These are phyloP conservation scores for Hipparchia sbordonii DNA, from an alignment of 2,888 invertebrate genomes.

Conservation along the genomic window DNA sequence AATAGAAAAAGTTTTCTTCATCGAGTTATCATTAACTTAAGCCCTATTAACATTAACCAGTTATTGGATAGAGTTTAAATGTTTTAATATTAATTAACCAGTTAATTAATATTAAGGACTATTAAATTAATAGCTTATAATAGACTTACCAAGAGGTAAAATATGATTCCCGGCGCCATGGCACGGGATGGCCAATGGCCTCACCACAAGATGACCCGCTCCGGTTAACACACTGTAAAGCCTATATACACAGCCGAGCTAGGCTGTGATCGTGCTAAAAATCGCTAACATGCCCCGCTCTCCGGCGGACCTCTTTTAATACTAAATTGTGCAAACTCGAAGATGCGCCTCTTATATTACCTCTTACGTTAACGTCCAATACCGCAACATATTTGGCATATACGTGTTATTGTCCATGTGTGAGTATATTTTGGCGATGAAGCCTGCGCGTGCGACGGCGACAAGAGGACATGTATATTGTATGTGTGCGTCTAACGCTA, in stretches of 20 bases:
- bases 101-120: too few relatives aligned
- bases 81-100: too few relatives aligned
- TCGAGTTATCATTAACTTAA: too few relatives aligned
- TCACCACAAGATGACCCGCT: slow-evolving; percentile 48
- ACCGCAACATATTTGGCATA: slow-evolving; percentile 81
- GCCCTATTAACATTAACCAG: too few relatives aligned
- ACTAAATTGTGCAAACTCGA: slow-evolving; percentile 81
- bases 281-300: slow-evolving; percentile 76
- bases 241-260: slow-evolving; percentile 52
- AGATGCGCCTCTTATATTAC: slow-evolving; percentile 82
- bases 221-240: slow-evolving; percentile 58
- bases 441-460: slow-evolving; percentile 54
- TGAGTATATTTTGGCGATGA: slow-evolving; percentile 67
- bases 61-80: too few relatives aligned
- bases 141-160: slow-evolving; percentile 72
- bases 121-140: not conserved
- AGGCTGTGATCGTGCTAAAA: slow-evolving; percentile 62
- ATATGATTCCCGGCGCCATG: slow-evolving; percentile 73
- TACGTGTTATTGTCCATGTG: slow-evolving; percentile 58
- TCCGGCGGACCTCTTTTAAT: slow-evolving; percentile 72
- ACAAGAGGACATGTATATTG: slow-evolving; percentile 47
- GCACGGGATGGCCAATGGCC: slow-evolving; percentile 71
- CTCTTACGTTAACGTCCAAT: slow-evolving; percentile 79
- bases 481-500: slow-evolving; percentile 33
- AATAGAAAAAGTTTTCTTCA: too few relatives aligned